Evolutionary conservation across 2,797 vertebrate species (phyloP), one percentile per base, ranked within the genome.

Genomic region (Merluccius polli): DNA sequence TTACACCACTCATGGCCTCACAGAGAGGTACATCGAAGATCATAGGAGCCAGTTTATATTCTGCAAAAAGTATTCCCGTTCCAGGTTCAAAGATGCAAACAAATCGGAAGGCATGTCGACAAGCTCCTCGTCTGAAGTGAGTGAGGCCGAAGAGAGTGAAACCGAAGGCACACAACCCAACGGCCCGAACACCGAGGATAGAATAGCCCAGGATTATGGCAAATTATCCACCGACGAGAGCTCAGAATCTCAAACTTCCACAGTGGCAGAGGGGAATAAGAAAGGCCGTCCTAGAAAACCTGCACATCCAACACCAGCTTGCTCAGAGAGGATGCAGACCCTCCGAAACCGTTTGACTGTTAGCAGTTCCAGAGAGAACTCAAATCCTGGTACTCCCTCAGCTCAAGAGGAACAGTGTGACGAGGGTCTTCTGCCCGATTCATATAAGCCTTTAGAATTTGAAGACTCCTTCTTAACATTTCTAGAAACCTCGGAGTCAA

Each of bases 1-100:
- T 94, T 99, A 99, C 78, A 95, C 95, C 85, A 96, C 95, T 85
- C 98, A 99, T 80, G 98, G 98, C 79, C 93, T 99, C 84, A 94
- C 95, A 69, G 97, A 98, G 87, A 92, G 95, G 73, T 97, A 96
- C 91, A 96, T 97, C 70, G 94, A 95, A 85, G 96, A 97, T 79
- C 96, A 96, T 81, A 95, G 96, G 81, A 95, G 94, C 89, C 94
- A 97, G 84, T 96, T 99, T 79, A 95, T 99, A 89, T 96, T 97
- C 69, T 99, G 95, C 86, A 98, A 96, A 92, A 96, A 89, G 72
- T 94, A 92, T 81, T 88, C 91, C 0, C 93, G 92, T 36, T 77
- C 94, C 68, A 86, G 93, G 85, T 92, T 87, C 81, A 97, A 95
- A 86, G 92, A 94, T 41, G 74, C 87, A 38, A 88, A 84, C 75